Evolutionary conservation across 2,888 invertebrate genomes (phyloP), one percentile per base, ranked within the genome.

Genomic region (Parapristionchus giblindavisi): DNA sequence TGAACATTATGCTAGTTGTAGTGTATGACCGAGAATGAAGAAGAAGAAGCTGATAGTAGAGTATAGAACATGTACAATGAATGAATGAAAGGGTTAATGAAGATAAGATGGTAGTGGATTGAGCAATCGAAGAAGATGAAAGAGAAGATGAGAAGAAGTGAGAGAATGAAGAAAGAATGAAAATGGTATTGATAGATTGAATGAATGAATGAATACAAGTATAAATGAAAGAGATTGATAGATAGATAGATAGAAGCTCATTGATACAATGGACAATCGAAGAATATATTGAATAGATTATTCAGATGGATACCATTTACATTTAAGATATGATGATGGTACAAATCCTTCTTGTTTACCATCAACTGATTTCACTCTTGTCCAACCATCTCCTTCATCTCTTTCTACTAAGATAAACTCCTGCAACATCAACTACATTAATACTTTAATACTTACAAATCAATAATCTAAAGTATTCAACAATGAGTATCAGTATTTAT

Each of bases 361-460:
- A 34, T 58, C 60, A 34, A 48, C 14, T 1, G 43, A 21, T 0
- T 63, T 34, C 8, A 84, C 84, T 63, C 84, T 32, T 1, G 84
- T 84, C 84, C 84, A 84, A 8, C 84, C 84, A 75, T 84, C 84
- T 14, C 84, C 83, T 72, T 84, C 84, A 61, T 84, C 71, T 2
- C 58, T 2, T 24, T 71, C 71, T 27, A 71, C 58, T 3, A 71
- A 32, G 11, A 71, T 5, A 24, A 71, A 71, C 40, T 71, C 84
- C 74, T 75, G 58, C 24, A 75, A 36, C 5, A 14, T 14, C 43
- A 14, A 29, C 21, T 17, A 3, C 5, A 56, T 14, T 56, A 56
- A 14, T 56, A 3, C 17, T 14, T 43, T 43, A 43, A 17, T 43
- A 14, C 8, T 14, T 43, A 14, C 8, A 43, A 43, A 43, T 43